Evolutionary conservation across 2,888 invertebrate species (phyloP).

Genomic region (Agrotis exclamationis): DNA sequence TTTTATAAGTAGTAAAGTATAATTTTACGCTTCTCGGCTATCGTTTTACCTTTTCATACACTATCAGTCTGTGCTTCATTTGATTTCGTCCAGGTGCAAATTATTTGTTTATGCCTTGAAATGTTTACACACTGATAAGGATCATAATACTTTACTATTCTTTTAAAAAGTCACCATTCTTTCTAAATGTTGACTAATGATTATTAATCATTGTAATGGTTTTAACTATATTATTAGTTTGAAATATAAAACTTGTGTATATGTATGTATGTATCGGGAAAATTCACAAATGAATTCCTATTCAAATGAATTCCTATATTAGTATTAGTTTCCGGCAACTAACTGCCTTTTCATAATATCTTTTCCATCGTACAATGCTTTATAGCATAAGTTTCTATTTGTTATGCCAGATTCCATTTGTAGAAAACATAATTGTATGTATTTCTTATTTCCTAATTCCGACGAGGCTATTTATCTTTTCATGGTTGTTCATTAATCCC

Average conservation of each 20-base stretch:
- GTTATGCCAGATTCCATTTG: constrained; percentile 7
- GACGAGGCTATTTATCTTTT: constrained; percentile 7
- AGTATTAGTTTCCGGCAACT: no score
- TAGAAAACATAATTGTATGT: neutral
- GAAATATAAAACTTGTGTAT: no score
- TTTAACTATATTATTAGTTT: no score
- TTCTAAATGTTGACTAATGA: neutral
- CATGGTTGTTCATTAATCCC: constrained; percentile 3
- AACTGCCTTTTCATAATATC: no score
- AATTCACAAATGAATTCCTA: no score
- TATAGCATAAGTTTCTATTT: constrained; percentile 5
- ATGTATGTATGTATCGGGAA: no score
- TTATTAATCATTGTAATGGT: no score
- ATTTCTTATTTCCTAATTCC: neutral
- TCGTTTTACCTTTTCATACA: constrained; percentile 4
- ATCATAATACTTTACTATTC: neutral
- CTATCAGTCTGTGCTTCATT: constrained; percentile 24
- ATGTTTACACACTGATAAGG: constrained; percentile 26
- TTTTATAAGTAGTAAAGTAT: constrained; percentile 2
- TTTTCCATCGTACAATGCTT: constrained; percentile 3
- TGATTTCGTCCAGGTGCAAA: constrained; percentile 26
- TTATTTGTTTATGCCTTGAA: constrained; percentile 33
- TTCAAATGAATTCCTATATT: no score
- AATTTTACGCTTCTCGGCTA: neutral
- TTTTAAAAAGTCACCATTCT: constrained; percentile 3